Evolutionary conservation across 2,797 vertebrate genomes (phyloP), one percentile per base, ranked within the genome.

Genomic region (Pogoniulus pusillus): DNA sequence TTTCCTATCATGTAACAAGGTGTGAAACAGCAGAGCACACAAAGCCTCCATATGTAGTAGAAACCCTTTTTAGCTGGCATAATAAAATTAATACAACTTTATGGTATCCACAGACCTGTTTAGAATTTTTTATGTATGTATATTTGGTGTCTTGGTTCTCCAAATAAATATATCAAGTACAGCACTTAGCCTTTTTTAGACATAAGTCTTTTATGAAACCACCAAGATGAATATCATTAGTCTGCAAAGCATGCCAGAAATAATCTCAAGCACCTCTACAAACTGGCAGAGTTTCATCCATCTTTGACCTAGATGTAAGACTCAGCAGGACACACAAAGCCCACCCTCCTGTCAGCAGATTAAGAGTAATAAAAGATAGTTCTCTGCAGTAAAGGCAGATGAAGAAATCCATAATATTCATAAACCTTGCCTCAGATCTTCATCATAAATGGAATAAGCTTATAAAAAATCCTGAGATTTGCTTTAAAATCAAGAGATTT

Each of bases 301-400:
- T 66, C 37, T 91, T 85, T 93, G 88, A 93, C 49, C 39, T 76
- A 89, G n/a, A 76, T 82, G n/a, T 9, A 76, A 81, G 45, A 85
- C 35, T 78, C 72, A 64, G 49, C 35, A 83, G 66, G 74, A 76
- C 32, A 58, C 0, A 62, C 12, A 83, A 89, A 82, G 23, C 8
- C 53, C 71, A 58, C 35, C 9, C 75, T 39, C 14, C n/a, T 34
- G 9, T 58, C 76, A 93, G 45, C 32, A 62, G 39, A 73, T 59
- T 32, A 73, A 20, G 11, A 72, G 22, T 49, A 91, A 83, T 65
- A 54, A 62, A 77, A 80, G 4, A 37, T 15, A 34, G 39, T 41
- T 83, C 27, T 76, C 60, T 63, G 20, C 63, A 85, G 20, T 26
- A 91, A 68, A 0, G 1, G 43, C 12, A 75, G 63, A 72, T 39